Base-by-base conservation (phyloP, 2,113 vertebrate genomes). In the Etheostoma cragini region DNA sequence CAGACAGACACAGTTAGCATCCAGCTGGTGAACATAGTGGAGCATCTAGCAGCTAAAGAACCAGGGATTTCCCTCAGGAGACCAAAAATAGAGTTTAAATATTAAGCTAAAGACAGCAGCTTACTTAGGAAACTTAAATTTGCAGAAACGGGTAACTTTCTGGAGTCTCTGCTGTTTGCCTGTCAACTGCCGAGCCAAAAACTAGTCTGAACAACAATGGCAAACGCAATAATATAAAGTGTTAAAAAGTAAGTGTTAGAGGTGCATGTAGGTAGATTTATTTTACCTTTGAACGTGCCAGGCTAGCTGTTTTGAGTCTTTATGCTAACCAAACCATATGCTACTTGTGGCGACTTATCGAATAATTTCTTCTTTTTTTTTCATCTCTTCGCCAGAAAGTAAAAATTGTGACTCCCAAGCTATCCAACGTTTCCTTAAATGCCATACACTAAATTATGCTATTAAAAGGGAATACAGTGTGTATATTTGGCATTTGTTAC, bases 381-480 rank as follows among this genome's bases (percentile, higher is more conserved):
- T 33, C 1, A 30, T 66, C 14, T 68, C 52, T 67, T 35, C 1
- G 4, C 17, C 66, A 49, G 26, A 61, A 65, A 64, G 19, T 0
- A 0, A 47, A 38, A 53, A 65, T n/a, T 1, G 6, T 38, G 24
- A 62, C 78, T 81, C 62, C 65, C 70, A 83, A 71, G 53, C 53
- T 50, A 76, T 47, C 47, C 75, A 49, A 49, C 11, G 0, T 50
- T 58, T 69, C 24, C 24, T 72, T 50, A 60, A 46, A 73, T 35
- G 13, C 15, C 68, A 77, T 38, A 46, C 54, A 19, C 16, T 74
- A 49, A 71, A 66, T 50, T 13, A 47, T 73, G 64, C 46, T 70
- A 21, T 76, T 83, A 38, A 57, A 71, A 60, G 54, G 33, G 22
- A 81, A 75, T 56, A 56, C 13, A 52, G 54, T n/a, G 13, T 83